A percentile compares a stretch with the other conserved stretches of the same genome.
phyloP scores from a whole-genome alignment of 92 coral and sea anemone species.

The Zoanthus gigantus region DNA sequence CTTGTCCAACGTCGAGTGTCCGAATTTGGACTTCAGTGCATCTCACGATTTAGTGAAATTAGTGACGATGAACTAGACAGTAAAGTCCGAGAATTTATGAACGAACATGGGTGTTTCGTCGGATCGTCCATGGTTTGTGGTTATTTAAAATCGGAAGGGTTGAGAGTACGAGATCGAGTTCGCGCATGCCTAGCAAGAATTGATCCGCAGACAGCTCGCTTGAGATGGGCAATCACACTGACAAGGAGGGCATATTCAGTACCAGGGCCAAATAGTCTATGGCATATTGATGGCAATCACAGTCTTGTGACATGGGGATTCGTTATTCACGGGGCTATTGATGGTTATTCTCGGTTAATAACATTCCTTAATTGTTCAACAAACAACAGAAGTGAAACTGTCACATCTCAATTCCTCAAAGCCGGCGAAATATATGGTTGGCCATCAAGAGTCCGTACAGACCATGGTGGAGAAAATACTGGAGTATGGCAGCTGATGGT shows the following conservation, averaged over 20 bases:
- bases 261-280: slow-evolving; percentile 55
- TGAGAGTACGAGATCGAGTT: slow-evolving; percentile 34
- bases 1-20: slow-evolving; percentile 61
- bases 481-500: slow-evolving; percentile 61
- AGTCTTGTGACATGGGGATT: slow-evolving; percentile 55
- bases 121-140: slow-evolving; percentile 49
- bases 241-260: slow-evolving; percentile 49
- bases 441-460: slow-evolving; percentile 65
- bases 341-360: slow-evolving; percentile 53
- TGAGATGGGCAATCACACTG: slow-evolving; percentile 48
- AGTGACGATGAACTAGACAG: slow-evolving; percentile 57
- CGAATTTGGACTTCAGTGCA: slow-evolving; percentile 58
- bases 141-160: slow-evolving; percentile 27
- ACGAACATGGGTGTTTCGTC: slow-evolving; percentile 57
- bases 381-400: slow-evolving; percentile 56
- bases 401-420: slow-evolving; percentile 34
- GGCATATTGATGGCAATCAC: slow-evolving; percentile 69
- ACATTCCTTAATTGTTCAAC: slow-evolving; percentile 53
- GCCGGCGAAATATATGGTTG: slow-evolving; percentile 32
- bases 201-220: slow-evolving; percentile 36
- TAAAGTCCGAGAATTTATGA: slow-evolving; percentile 49
- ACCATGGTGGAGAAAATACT: slow-evolving; percentile 72
- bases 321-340: slow-evolving; percentile 63
- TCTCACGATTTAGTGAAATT: slow-evolving; percentile 55
- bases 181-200: slow-evolving; percentile 43